These are phyloP conservation scores for Notoglanidium macrostoma DNA, from an alignment of 2,797 vertebrate species.

Conservation along the genomic window DNA sequence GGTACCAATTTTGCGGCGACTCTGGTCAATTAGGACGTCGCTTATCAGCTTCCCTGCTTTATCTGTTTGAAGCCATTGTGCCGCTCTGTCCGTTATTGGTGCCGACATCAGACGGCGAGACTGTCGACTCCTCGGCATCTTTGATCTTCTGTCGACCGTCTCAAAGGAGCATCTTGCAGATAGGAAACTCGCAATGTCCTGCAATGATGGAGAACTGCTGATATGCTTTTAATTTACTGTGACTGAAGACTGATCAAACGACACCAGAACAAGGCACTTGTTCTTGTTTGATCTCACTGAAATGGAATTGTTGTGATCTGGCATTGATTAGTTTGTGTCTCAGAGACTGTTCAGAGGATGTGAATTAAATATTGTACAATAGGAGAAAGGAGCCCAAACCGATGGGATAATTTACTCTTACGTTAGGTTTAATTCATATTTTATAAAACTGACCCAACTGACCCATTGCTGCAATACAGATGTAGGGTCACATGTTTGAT, in stretches of 20 bases:
- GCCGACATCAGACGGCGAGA: slow-evolving; percentile 49
- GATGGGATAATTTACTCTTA: not conserved
- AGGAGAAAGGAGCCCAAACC: not conserved
- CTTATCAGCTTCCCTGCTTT: slow-evolving; percentile 41
- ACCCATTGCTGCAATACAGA: not conserved
- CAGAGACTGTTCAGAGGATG: not conserved
- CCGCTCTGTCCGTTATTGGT: slow-evolving; percentile 45
- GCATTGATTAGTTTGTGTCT: slow-evolving; percentile 33
- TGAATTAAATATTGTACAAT: not conserved
- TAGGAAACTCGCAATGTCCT: slow-evolving; percentile 45
- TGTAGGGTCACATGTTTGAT: not conserved
- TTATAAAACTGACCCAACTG: not conserved
- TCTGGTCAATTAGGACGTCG: slow-evolving; percentile 56
- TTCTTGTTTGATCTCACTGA: slow-evolving; percentile 33
- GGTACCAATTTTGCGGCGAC: slow-evolving; percentile 51
- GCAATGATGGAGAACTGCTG: slow-evolving; percentile 47
- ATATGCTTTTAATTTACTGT: slow-evolving; percentile 44
- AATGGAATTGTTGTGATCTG: slow-evolving; percentile 15
- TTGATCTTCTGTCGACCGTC: slow-evolving; percentile 46
- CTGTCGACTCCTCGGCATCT: slow-evolving; percentile 47
- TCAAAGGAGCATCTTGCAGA: slow-evolving; percentile 35
- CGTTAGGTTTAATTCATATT: not conserved
- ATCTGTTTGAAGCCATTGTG: slow-evolving; percentile 52
- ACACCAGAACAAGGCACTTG: slow-evolving; percentile 24
- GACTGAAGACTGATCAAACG: slow-evolving; percentile 51